phyloP scores from a whole-genome alignment of 2,888 invertebrate species.

The Rhimphoctona megacephalus region DNA sequence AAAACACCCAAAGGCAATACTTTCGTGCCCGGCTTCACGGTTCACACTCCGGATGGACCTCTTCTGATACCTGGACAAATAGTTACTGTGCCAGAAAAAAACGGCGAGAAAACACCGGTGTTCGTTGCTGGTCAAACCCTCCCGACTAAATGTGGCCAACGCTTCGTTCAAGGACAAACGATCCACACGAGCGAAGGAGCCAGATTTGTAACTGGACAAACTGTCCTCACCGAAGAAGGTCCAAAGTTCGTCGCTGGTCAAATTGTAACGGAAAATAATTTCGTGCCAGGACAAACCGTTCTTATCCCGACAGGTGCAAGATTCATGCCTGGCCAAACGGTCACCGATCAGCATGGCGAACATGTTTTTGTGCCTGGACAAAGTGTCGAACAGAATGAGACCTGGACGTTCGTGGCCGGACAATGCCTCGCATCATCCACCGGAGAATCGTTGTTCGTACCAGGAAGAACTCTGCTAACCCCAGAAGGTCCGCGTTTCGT shows the following conservation, averaged over 20 bases:
- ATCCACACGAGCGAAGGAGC: constrained; percentile 87
- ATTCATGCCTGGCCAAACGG: constrained; percentile 88
- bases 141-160: constrained; percentile 86
- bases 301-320: constrained; percentile 84
- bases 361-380: constrained; percentile 88
- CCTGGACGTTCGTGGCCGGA: constrained; percentile 89
- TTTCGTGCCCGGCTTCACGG: constrained; percentile 91
- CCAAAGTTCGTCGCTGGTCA: constrained; percentile 88
- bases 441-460: constrained; percentile 87
- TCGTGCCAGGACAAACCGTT: constrained; percentile 83
- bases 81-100: constrained; percentile 85
- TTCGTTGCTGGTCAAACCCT: constrained; percentile 91
- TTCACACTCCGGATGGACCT: constrained; percentile 89
- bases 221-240: constrained; percentile 87
- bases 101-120: constrained; percentile 86
- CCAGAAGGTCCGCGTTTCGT: constrained; percentile 88
- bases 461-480: constrained; percentile 88
- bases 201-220: constrained; percentile 88
- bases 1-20: constrained; percentile 89
- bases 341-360: constrained; percentile 87
- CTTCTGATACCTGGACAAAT: constrained; percentile 91
- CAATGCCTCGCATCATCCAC: constrained; percentile 87
- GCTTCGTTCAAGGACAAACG: constrained; percentile 89
- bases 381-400: constrained; percentile 86
- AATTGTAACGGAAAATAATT: constrained; percentile 84